Evolutionary conservation across 2,888 invertebrate species (phyloP).

Genomic region (Spisula subtruncata): DNA sequence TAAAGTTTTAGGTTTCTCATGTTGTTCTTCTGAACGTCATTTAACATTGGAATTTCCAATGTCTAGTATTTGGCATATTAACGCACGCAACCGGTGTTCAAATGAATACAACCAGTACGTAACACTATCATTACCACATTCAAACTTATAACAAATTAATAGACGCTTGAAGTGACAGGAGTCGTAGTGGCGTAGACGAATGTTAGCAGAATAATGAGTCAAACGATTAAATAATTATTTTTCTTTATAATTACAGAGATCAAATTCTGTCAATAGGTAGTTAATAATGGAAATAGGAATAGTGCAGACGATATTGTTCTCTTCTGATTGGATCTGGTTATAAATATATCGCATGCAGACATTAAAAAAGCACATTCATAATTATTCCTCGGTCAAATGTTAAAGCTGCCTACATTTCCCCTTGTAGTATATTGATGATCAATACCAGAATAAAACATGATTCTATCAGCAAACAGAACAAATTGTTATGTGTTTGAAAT

Average conservation of each 20-base stretch:
- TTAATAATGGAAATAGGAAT: too few species aligned
- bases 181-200: not conserved
- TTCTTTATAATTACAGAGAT: too few species aligned
- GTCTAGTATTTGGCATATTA: too few species aligned
- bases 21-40: too few species aligned
- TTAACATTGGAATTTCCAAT: too few species aligned
- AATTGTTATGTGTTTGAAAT: not conserved
- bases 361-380: not conserved
- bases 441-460: slow-evolving; percentile 9
- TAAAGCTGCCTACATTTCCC: not conserved
- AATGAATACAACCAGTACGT: too few species aligned
- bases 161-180: not conserved
- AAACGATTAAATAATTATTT: too few species aligned
- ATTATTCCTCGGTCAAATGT: not conserved
- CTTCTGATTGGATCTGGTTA: not conserved
- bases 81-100: too few species aligned
- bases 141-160: too few species aligned
- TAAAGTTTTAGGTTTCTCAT: too few species aligned
- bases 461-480: slow-evolving; percentile 4
- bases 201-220: not conserved
- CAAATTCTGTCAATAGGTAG: too few species aligned
- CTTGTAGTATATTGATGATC: not conserved
- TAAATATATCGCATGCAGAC: not conserved
- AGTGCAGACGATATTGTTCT: not conserved
- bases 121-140: too few species aligned